A percentile compares a stretch with the other conserved stretches of the same genome.
Evolutionary conservation across 2,113 vertebrate species (phyloP).

Genomic region (Merops nubicus): DNA sequence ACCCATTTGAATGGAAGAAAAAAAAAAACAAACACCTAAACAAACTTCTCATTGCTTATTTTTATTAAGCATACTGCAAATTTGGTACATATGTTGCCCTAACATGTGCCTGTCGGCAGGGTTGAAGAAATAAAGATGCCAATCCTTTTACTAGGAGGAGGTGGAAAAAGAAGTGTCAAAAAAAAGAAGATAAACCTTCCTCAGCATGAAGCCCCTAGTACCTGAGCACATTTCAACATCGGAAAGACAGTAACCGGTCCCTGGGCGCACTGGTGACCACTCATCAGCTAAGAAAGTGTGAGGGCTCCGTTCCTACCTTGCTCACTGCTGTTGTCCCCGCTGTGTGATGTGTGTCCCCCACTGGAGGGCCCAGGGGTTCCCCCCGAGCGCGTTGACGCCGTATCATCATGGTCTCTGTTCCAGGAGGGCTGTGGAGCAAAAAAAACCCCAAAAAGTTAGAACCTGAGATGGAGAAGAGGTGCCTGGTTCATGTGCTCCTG

Average conservation of each 20-base stretch:
- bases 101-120: constrained; percentile 15
- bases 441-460: neutral
- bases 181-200: neutral
- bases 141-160: neutral
- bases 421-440: constrained; percentile 87
- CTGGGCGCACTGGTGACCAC: neutral
- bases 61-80: constrained; percentile 41
- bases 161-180: neutral
- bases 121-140: constrained; percentile 32
- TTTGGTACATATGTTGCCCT: constrained; percentile 48
- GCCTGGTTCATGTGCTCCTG: fast-evolving
- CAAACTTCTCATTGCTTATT: constrained; percentile 1
- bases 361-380: constrained; percentile 97
- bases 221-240: neutral
- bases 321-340: constrained; percentile 99
- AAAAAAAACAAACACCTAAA: neutral
- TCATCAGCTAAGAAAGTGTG: neutral
- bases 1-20: neutral
- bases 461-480: neutral
- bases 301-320: constrained; percentile 87
- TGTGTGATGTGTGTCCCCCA: constrained; percentile 97
- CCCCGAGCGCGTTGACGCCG: constrained; percentile 94
- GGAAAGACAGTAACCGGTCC: neutral
- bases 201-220: neutral
- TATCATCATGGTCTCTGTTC: constrained; percentile 99